These are phyloP conservation scores for Thereva unica DNA, from an alignment of 2,888 invertebrate species.

Conservation along the genomic window DNA sequence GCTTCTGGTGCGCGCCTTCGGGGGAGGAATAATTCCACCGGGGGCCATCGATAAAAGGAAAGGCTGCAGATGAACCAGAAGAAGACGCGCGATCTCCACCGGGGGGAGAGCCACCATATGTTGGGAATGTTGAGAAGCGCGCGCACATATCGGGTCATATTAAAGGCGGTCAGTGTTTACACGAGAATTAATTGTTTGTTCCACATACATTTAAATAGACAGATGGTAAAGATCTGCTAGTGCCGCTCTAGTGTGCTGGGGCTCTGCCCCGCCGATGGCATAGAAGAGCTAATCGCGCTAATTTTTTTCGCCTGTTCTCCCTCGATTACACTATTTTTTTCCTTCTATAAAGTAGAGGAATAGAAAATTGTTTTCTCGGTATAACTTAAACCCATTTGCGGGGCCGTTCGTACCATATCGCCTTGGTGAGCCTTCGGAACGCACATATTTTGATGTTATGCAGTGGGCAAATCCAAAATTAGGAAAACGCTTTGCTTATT, in stretches of 20 bases:
- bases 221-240: slow-evolving; percentile 30
- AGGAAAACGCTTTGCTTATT: slow-evolving; percentile 6
- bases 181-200: slow-evolving; percentile 30
- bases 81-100: slow-evolving; percentile 1
- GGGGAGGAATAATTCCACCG: too few relatives aligned
- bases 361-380: background rate
- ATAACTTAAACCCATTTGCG: slow-evolving; percentile 10
- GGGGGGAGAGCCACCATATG: slow-evolving; percentile 18
- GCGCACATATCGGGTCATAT: background rate
- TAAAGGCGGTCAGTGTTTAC: slow-evolving; percentile 16
- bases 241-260: slow-evolving; percentile 12
- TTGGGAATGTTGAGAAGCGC: background rate
- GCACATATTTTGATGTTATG: background rate
- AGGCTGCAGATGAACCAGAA: slow-evolving; percentile 15
- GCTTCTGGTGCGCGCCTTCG: too few relatives aligned
- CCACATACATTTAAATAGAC: slow-evolving; percentile 33
- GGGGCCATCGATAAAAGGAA: slow-evolving; percentile 16
- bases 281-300: slow-evolving; percentile 7
- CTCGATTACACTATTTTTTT: too few relatives aligned
- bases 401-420: too few relatives aligned
- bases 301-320: too few relatives aligned
- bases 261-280: slow-evolving; percentile 6
- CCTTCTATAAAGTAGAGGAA: background rate
- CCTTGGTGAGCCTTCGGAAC: too few relatives aligned
- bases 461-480: slow-evolving; percentile 22